phyloP scores from a whole-genome alignment of 2,797 vertebrate genomes.

The Enteromius viviparus region DNA sequence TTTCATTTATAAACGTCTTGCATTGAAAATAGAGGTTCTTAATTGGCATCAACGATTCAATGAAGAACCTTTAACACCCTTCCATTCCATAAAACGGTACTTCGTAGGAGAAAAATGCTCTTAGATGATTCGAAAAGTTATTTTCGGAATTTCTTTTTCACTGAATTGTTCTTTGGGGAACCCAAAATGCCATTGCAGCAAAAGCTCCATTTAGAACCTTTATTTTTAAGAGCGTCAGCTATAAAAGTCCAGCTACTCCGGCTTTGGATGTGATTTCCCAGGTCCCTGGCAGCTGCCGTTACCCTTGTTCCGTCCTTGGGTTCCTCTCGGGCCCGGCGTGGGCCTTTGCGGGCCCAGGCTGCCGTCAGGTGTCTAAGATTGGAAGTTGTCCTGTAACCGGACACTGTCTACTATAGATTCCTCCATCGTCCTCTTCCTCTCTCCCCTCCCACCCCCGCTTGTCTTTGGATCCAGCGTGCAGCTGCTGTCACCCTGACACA shows the following conservation, averaged over 20 bases:
- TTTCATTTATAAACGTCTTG: not conserved
- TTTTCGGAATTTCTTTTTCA: not conserved
- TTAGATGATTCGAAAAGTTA: not conserved
- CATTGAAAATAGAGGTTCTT: not conserved
- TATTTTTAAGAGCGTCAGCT: not conserved
- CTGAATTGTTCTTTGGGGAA: not conserved
- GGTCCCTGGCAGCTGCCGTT: slow-evolving; percentile 57
- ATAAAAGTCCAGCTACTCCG: not conserved
- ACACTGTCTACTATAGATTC: slow-evolving; percentile 76
- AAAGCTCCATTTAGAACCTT: not conserved
- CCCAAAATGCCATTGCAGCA: not conserved
- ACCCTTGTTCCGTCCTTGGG: slow-evolving; percentile 97
- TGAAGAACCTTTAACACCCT: not conserved
- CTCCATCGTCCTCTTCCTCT: slow-evolving; percentile 53
- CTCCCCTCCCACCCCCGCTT: slow-evolving; percentile 27
- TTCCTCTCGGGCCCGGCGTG: slow-evolving; percentile 76
- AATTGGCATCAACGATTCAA: not conserved
- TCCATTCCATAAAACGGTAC: not conserved
- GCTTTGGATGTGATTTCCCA: slow-evolving; percentile 12
- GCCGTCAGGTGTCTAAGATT: slow-evolving; percentile 92
- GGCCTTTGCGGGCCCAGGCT: slow-evolving; percentile 76
- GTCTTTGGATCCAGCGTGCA: slow-evolving; percentile 75
- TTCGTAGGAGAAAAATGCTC: not conserved
- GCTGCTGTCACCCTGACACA: slow-evolving; percentile 90
- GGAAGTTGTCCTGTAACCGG: slow-evolving; percentile 91